phyloP scores from a whole-genome alignment of 2,797 vertebrate species.

The Sciaenops ocellatus region DNA sequence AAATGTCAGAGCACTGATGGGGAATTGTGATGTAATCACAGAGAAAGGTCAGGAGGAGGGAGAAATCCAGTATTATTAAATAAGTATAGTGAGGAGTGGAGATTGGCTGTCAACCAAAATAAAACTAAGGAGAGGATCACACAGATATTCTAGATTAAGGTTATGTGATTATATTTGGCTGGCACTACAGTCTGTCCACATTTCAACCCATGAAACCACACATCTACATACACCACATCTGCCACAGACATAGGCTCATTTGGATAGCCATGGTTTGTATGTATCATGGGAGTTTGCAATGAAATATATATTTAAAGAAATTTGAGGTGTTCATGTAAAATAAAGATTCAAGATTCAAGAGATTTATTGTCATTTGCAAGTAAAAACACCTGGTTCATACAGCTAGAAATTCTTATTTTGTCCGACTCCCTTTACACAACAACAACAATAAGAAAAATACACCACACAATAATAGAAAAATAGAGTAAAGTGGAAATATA shows the following conservation, averaged over 20 bases:
- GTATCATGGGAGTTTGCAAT: background rate
- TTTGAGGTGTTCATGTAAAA: too few relatives aligned
- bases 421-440: too few relatives aligned
- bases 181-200: background rate
- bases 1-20: slow-evolving; percentile 74
- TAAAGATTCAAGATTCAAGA: too few relatives aligned
- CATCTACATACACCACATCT: background rate
- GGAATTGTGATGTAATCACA: slow-evolving; percentile 71
- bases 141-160: slow-evolving; percentile 43
- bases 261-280: background rate
- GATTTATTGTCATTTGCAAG: too few relatives aligned
- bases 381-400: too few relatives aligned
- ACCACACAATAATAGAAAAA: too few relatives aligned
- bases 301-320: background rate
- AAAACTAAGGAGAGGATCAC: slow-evolving; percentile 35
- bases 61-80: slow-evolving; percentile 52
- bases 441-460: too few relatives aligned
- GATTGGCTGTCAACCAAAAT: slow-evolving; percentile 33
- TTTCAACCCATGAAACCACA: slow-evolving; percentile 14
- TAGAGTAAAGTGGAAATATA: background rate
- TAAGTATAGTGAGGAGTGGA: slow-evolving; percentile 37
- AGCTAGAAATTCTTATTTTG: too few relatives aligned
- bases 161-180: slow-evolving; percentile 26
- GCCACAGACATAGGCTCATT: background rate
- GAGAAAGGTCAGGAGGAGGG: slow-evolving; percentile 67